A percentile compares a stretch with the other conserved stretches of the same genome.
Evolutionary conservation across 2,888 invertebrate genomes (phyloP).

Genomic region (Melinaea menophilus): DNA sequence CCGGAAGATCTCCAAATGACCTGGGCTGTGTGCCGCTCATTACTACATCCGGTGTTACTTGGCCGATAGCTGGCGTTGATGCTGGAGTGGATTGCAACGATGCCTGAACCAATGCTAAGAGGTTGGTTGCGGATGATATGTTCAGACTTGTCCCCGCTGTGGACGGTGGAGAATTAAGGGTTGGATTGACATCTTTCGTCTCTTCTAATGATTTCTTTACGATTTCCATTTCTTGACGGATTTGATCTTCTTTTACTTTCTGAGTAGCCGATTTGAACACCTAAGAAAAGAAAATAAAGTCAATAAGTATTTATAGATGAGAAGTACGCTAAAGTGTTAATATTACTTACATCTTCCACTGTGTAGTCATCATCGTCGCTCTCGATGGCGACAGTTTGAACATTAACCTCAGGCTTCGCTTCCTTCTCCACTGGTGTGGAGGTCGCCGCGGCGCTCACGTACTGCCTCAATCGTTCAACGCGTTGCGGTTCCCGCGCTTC

Average conservation of each 20-base stretch:
- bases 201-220: conserved; percentile 68
- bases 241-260: conserved; percentile 82
- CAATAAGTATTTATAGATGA: not conserved
- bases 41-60: conserved; percentile 43
- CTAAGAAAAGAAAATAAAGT: conserved; percentile 36
- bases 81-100: conserved; percentile 50
- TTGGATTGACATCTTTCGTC: conserved; percentile 38
- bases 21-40: conserved; percentile 52
- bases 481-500: conserved; percentile 86
- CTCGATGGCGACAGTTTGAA: conserved; percentile 58
- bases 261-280: conserved; percentile 85
- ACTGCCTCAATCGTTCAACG: conserved; percentile 87
- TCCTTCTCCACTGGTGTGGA: conserved; percentile 16
- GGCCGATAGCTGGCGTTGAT: conserved; percentile 28
- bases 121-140: conserved; percentile 57
- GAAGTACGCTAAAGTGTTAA: too few relatives aligned
- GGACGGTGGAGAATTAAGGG: conserved; percentile 22
- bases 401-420: conserved; percentile 7
- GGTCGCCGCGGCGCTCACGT: conserved; percentile 78
- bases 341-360: conserved; percentile 82
- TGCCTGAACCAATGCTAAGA: conserved; percentile 65
- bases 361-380: conserved; percentile 89
- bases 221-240: conserved; percentile 78
- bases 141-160: conserved; percentile 29
- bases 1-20: conserved; percentile 61